phyloP scores from a whole-genome alignment of 1,140 invertebrate genomes.

The Laodelphax striatellus region DNA sequence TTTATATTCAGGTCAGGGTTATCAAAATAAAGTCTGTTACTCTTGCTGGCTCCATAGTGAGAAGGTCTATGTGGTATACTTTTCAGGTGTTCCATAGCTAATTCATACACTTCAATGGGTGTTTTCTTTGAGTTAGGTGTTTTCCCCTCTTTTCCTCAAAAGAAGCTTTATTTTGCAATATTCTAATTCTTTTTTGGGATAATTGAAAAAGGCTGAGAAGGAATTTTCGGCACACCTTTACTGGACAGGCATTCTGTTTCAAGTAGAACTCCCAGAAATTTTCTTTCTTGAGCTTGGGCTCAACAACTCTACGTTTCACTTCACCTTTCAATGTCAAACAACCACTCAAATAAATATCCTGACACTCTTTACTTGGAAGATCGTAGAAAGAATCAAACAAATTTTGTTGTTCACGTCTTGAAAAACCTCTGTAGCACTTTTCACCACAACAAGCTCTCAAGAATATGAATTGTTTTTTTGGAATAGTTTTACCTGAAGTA shows the following conservation, averaged over 20 bases:
- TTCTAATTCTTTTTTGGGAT: conserved; percentile 6
- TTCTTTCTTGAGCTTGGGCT: too few species aligned
- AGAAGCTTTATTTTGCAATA: conserved; percentile 3
- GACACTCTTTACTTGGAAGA: neutral
- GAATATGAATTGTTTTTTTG: neutral
- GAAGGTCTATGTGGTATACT: conserved; percentile 10
- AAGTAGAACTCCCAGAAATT: neutral
- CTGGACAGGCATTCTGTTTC: neutral
- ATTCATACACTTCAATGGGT: neutral
- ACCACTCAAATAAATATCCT: neutral
- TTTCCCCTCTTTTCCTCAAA: neutral
- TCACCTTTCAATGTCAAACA: neutral
- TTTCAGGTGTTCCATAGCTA: conserved; percentile 9
- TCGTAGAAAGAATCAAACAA: conserved; percentile 3
- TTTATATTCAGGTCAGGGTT: conserved; percentile 9
- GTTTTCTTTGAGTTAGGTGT: neutral
- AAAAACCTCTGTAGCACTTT: neutral
- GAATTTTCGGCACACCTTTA: conserved; percentile 3
- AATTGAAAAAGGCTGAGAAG: neutral
- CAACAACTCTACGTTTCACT: neutral
- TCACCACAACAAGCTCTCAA: conserved; percentile 3
- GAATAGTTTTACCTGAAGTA: neutral
- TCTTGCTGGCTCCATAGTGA: conserved; percentile 1
- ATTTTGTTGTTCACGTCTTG: conserved; percentile 1
- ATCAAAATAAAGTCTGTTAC: neutral